Evolutionary conservation across 2,888 invertebrate species (phyloP).

Genomic region (Cheilosia grossa): DNA sequence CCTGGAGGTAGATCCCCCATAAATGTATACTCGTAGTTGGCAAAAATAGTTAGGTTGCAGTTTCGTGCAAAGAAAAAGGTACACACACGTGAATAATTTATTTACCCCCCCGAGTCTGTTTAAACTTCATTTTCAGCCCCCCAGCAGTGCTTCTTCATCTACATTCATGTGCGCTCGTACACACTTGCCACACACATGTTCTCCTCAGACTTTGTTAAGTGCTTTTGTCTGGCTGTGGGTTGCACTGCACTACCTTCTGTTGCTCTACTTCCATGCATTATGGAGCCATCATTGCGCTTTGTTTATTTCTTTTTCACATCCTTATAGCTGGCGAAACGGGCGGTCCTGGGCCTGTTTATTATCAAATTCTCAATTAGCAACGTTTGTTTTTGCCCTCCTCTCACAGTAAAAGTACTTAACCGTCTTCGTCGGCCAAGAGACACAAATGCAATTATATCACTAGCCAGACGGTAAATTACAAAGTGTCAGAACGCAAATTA

Average conservation of each 20-base stretch:
- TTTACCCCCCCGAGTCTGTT: conserved; percentile 59
- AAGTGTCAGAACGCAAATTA: conserved; percentile 53
- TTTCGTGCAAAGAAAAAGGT: conserved; percentile 53
- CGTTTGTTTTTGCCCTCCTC: background rate
- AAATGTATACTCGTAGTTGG: conserved; percentile 27
- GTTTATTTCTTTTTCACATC: conserved; percentile 25
- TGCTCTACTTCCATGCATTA: conserved; percentile 57
- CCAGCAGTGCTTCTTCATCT: conserved; percentile 42
- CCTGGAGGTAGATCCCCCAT: conserved; percentile 29
- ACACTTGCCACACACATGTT: conserved; percentile 66
- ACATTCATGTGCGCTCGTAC: conserved; percentile 27
- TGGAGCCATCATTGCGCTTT: conserved; percentile 31
- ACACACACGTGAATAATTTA: conserved; percentile 68
- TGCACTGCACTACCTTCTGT: conserved; percentile 21
- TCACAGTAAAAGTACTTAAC: conserved; percentile 11
- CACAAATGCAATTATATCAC: conserved; percentile 38
- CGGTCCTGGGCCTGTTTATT: background rate
- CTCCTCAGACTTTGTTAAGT: conserved; percentile 72
- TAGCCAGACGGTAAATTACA: conserved; percentile 9
- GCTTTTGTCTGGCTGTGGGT: conserved; percentile 67
- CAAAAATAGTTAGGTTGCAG: conserved; percentile 53
- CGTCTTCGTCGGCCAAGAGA: background rate
- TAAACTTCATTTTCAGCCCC: conserved; percentile 62
- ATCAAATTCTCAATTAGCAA: conserved; percentile 46
- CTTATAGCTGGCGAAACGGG: background rate